Conservation (phyloP, 2,797 vertebrate species). For the Tolypeutes matacus region DNA sequence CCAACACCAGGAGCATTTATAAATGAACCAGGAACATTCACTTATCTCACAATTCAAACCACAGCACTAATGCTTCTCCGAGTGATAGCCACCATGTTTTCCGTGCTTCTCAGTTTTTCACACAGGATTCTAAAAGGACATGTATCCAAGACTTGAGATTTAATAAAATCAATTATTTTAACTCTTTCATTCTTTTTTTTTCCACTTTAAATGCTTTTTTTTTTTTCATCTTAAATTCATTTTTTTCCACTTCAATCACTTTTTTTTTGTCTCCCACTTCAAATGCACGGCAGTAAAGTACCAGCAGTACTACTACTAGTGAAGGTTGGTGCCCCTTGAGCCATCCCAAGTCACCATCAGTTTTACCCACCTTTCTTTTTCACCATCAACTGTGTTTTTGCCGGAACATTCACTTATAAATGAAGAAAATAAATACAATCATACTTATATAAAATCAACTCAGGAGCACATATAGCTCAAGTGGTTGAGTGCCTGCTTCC, state of each 20-base stretch:
- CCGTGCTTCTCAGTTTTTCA: not conserved
- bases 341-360: too few relatives aligned
- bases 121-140: not conserved
- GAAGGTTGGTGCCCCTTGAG: not conserved
- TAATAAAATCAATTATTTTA: not conserved
- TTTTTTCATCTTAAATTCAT: too few relatives aligned
- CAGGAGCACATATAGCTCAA: not conserved
- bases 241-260: too few relatives aligned
- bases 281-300: not conserved
- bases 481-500: too few relatives aligned
- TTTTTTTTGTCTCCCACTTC: not conserved
- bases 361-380: not conserved
- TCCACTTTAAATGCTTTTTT: too few relatives aligned
- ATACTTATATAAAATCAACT: not conserved
- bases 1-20: too few relatives aligned
- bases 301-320: not conserved
- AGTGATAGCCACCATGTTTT: not conserved
- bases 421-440: too few relatives aligned
- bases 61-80: not conserved
- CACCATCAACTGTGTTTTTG: not conserved
- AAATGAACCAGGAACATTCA: too few relatives aligned
- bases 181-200: not conserved
- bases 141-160: not conserved
- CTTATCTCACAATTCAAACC: not conserved
- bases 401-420: too few relatives aligned